phyloP scores from a whole-genome alignment of 1,140 invertebrate species.

The Trichogramma pretiosum region DNA sequence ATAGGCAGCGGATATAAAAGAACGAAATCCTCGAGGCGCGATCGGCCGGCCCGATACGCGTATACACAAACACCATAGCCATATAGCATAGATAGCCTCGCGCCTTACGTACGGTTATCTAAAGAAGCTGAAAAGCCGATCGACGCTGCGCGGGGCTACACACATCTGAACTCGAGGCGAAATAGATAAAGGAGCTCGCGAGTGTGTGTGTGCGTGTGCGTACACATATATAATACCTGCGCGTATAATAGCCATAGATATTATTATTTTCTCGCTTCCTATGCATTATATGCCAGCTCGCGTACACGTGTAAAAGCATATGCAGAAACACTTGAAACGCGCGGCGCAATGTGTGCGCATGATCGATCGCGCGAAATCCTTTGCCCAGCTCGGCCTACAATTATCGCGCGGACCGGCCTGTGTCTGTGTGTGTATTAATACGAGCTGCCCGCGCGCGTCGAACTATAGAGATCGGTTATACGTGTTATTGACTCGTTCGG shows the following conservation, averaged over 20 bases:
- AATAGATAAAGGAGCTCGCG: constrained; percentile 1
- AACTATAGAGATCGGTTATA: too few species aligned
- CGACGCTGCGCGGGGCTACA: not conserved
- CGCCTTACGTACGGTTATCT: constrained; percentile 10
- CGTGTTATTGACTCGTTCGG: constrained; percentile 34
- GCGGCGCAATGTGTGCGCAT: too few species aligned
- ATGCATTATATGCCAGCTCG: too few species aligned
- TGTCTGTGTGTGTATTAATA: constrained; percentile 27
- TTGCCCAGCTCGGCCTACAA: constrained; percentile 29
- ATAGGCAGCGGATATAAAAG: too few species aligned
- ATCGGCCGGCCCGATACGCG: too few species aligned
- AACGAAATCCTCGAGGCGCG: too few species aligned
- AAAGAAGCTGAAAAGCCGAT: constrained; percentile 10
- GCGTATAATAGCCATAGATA: not conserved
- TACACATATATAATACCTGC: not conserved
- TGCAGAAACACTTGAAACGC: too few species aligned
- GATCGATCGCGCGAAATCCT: constrained; percentile 23
- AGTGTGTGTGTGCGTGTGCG: not conserved
- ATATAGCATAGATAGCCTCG: too few species aligned
- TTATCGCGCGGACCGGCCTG: too few species aligned
- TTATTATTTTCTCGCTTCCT: constrained; percentile 6
- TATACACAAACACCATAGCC: too few species aligned
- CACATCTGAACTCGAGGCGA: not conserved
- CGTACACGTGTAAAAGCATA: too few species aligned
- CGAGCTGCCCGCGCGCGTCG: constrained; percentile 16